Conservation (phyloP, 2,888 invertebrate genomes). For the Xanthorhoe designata region DNA sequence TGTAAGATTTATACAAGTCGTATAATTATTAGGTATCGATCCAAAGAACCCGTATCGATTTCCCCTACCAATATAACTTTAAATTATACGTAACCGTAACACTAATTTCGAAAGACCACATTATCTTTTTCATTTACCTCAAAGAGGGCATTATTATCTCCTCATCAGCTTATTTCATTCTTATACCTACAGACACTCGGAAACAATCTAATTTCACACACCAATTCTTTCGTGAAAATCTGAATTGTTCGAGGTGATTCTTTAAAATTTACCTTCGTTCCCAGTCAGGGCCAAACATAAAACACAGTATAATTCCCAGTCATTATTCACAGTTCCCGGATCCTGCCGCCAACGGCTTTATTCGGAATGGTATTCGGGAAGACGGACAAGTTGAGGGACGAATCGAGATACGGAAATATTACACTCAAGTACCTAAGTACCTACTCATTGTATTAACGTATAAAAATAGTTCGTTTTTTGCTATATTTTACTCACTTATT, state of each 20-base stretch:
- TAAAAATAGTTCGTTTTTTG: slow-evolving; percentile 2
- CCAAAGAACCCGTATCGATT: too few species aligned
- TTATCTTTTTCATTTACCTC: slow-evolving; percentile 24
- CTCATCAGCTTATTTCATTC: slow-evolving; percentile 27
- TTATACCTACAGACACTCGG: slow-evolving; percentile 45
- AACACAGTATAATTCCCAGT: slow-evolving; percentile 72
- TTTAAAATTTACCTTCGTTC: slow-evolving; percentile 60
- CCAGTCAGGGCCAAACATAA: slow-evolving; percentile 58
- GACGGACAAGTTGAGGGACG: slow-evolving; percentile 49
- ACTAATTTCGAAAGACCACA: neutral
- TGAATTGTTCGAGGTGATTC: slow-evolving; percentile 67
- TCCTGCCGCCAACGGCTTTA: slow-evolving; percentile 66
- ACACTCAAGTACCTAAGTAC: slow-evolving; percentile 1
- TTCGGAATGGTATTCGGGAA: slow-evolving; percentile 65
- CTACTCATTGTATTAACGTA: slow-evolving; percentile 8
- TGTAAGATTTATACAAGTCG: too few species aligned
- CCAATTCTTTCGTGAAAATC: slow-evolving; percentile 63
- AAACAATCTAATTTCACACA: slow-evolving; percentile 72
- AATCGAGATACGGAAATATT: slow-evolving; percentile 26
- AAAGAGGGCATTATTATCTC: slow-evolving; percentile 19
- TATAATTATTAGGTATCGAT: too few species aligned
- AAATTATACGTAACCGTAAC: too few species aligned
- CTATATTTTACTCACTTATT: neutral
- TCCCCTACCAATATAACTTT: too few species aligned
- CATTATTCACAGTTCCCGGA: slow-evolving; percentile 72